phyloP scores from a whole-genome alignment of 2,797 vertebrate genomes.

The Heliangelus exortis region DNA sequence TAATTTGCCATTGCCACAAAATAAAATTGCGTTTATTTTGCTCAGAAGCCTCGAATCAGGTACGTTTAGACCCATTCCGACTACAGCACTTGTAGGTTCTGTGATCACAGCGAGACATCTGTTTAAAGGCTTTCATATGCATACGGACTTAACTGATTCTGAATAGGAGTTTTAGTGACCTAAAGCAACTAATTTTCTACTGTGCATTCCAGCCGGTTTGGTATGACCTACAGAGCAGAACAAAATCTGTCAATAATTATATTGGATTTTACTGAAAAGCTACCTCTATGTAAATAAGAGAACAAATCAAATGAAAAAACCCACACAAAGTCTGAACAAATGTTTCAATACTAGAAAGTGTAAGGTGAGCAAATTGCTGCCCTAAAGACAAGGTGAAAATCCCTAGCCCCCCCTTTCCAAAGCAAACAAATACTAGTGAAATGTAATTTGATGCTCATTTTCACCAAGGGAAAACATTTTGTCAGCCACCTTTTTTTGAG shows the following conservation, averaged over 20 bases:
- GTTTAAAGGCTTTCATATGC: background rate
- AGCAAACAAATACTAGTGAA: background rate
- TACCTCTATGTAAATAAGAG: background rate
- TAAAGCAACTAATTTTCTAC: background rate
- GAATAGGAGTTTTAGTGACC: background rate
- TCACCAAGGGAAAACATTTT: conserved; percentile 46
- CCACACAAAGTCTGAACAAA: conserved; percentile 3
- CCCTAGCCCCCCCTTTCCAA: background rate
- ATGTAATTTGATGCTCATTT: conserved; percentile 48
- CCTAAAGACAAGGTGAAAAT: conserved; percentile 68
- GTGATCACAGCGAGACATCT: background rate
- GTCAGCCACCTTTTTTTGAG: background rate
- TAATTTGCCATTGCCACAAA: background rate
- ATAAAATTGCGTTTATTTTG: background rate
- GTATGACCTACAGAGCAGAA: background rate
- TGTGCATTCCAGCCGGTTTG: background rate
- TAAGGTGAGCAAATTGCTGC: conserved; percentile 50
- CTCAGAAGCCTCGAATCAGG: background rate
- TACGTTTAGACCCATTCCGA: background rate
- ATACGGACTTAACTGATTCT: background rate
- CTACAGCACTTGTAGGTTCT: background rate
- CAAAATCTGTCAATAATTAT: background rate
- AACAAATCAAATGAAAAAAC: background rate
- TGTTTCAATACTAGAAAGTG: conserved; percentile 29
- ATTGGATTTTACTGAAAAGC: background rate